These are phyloP conservation scores for Nilaparvata lugens DNA, from an alignment of 1,140 invertebrate genomes.

Conservation along the genomic window DNA sequence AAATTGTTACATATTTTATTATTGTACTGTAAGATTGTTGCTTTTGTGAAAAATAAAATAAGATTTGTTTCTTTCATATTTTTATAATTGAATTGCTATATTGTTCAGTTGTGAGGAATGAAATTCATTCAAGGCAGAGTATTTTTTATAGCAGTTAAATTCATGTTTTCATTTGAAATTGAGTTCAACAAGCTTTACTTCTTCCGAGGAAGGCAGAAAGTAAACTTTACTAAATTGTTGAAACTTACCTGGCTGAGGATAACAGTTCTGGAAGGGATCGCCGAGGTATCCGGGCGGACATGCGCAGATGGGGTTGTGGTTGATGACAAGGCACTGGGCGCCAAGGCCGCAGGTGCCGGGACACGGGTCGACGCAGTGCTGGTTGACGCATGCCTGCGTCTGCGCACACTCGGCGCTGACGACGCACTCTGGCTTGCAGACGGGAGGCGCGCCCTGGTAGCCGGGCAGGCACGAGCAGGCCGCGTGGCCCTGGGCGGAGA, in stretches of 20 bases:
- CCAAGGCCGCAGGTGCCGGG: slow-evolving; percentile 64
- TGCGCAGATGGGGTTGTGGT: slow-evolving; percentile 74
- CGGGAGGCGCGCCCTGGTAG: slow-evolving; percentile 65
- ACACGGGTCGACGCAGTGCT: slow-evolving; percentile 68
- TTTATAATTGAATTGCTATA: too few relatives aligned
- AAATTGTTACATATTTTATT: too few relatives aligned
- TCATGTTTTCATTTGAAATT: too few relatives aligned
- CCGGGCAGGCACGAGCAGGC: slow-evolving; percentile 71
- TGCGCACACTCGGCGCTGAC: slow-evolving; percentile 69
- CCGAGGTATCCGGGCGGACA: slow-evolving; percentile 63
- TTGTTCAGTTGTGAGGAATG: too few relatives aligned
- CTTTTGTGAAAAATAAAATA: too few relatives aligned
- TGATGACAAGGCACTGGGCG: slow-evolving; percentile 63
- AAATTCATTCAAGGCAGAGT: too few relatives aligned
- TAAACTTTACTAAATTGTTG: too few relatives aligned
- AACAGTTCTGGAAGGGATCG: slow-evolving; percentile 70
- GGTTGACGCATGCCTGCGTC: slow-evolving; percentile 65
- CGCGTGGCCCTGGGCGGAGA: slow-evolving; percentile 57
- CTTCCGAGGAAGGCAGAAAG: too few relatives aligned
- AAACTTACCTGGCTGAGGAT: slow-evolving; percentile 34
- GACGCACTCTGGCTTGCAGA: slow-evolving; percentile 70
- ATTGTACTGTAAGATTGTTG: too few relatives aligned
- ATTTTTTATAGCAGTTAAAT: too few relatives aligned
- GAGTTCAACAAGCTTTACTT: too few relatives aligned
- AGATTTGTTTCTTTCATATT: too few relatives aligned